Evolutionary conservation across 2,797 vertebrate genomes (phyloP), one percentile per base, ranked within the genome.

Genomic region (Australoheros facetus): DNA sequence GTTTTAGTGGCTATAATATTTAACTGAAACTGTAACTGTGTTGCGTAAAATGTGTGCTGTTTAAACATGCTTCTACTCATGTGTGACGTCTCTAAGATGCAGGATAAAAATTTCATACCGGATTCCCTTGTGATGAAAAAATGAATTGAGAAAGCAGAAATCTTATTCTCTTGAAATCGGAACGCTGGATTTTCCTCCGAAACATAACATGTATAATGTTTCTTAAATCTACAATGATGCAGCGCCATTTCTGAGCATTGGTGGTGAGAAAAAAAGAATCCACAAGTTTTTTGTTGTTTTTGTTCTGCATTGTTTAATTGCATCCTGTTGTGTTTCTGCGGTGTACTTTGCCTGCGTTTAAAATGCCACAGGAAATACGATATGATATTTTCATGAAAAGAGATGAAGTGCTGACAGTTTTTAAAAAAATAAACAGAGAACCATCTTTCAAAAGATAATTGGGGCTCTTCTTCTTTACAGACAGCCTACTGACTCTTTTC

Each of bases 361-460:
- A 80, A 85, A 83, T 75, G 81, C 84, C 84, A 81, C 78, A 77
- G 74, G 83, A 90, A 88, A 77, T 75, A 59, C 16, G n/a, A 71
- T 51, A 32, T 28, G 16, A 39, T 34, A 69, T 73, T 81, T 82
- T 39, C 48, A 60, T 75, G 4, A 53, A 79, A 77, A 75, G 45
- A 69, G 26, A n/a, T 4, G 2, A 56, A 45, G 11, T 53, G 14
- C 23, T 53, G 56, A 64, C 7, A 51, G 56, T 34, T 71, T 71
- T 10, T 17, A 32, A 45, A 28, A 53, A 37, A 10, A 66, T 56
- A 64, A 5, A 0, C 16, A 21, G 48, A 75, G 42, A 66, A 55
- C 34, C 54, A 26, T 42, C 42, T 77, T 48, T 73, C n/a, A 59
- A 16, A 21, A 3, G 21, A n/a, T 72, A 51, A 37, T 62, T 69